phyloP scores from a whole-genome alignment of 2,113 vertebrate species.

The Aspidoscelis tigris region DNA sequence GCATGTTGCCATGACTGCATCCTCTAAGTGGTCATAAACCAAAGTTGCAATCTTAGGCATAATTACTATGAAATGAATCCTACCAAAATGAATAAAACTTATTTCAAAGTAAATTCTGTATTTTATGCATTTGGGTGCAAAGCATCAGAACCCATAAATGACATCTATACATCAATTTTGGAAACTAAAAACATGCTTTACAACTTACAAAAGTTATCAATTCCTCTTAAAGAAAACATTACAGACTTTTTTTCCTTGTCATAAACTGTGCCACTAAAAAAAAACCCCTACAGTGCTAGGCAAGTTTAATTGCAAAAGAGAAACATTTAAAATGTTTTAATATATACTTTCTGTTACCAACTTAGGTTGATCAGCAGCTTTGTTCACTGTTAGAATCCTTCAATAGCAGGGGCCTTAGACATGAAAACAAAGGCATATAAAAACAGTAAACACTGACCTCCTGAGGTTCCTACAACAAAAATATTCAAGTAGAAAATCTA shows the following conservation, averaged over 20 bases:
- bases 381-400: conserved; percentile 83
- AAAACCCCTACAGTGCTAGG: conserved; percentile 50
- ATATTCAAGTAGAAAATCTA: conserved; percentile 98
- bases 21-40: conserved; percentile 71
- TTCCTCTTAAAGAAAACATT: conserved; percentile 66
- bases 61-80: conserved; percentile 16
- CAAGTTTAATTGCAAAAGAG: conserved; percentile 72
- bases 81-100: conserved; percentile 16
- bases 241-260: conserved; percentile 61
- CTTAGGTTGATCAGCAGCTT: conserved; percentile 84
- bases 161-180: conserved; percentile 74
- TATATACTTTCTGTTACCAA: conserved; percentile 83
- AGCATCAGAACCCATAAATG: conserved; percentile 48
- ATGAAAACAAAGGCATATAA: conserved; percentile 87
- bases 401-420: conserved; percentile 80
- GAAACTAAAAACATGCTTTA: conserved; percentile 72
- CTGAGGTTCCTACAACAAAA: conserved; percentile 96
- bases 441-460: conserved; percentile 93
- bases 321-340: conserved; percentile 70
- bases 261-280: conserved; percentile 61
- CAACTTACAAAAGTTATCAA: conserved; percentile 70
- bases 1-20: conserved; percentile 61
- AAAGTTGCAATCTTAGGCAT: conserved; percentile 63
- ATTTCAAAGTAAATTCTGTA: background rate
- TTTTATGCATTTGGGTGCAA: conserved; percentile 21